phyloP scores from a whole-genome alignment of 2,113 vertebrate species.

The Nycticryphes semicollaris region DNA sequence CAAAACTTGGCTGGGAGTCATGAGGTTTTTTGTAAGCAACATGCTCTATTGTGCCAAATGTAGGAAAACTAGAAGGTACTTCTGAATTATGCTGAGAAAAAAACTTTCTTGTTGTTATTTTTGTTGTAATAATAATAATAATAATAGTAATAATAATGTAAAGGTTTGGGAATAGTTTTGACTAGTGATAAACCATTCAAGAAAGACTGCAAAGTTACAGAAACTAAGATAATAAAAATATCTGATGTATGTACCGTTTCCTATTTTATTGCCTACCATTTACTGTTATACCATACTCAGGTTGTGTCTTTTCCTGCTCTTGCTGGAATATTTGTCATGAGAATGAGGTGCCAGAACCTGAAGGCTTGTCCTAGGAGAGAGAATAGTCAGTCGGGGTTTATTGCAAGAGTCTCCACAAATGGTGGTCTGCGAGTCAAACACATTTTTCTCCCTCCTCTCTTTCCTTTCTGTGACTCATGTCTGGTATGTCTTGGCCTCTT shows the following conservation, averaged over 20 bases:
- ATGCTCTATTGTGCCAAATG: conserved; percentile 25
- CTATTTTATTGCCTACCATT: conserved; percentile 20
- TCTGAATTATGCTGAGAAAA: conserved; percentile 27
- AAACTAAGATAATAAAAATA: conserved; percentile 9
- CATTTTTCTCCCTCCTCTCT: neutral
- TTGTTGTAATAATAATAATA: neutral
- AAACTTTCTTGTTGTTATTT: neutral
- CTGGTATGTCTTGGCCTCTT: neutral
- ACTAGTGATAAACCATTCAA: neutral
- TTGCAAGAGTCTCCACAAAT: neutral
- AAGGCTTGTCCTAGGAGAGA: conserved; percentile 9
- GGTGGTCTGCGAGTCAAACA: neutral
- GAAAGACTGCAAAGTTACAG: neutral
- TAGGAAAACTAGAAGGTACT: conserved; percentile 29
- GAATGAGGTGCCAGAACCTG: conserved; percentile 44
- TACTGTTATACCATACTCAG: neutral
- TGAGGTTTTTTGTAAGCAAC: conserved; percentile 42
- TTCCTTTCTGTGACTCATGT: conserved; percentile 3
- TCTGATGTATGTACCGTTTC: neutral
- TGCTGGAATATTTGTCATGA: conserved; percentile 32
- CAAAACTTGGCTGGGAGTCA: conserved; percentile 46
- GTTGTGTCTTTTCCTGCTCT: conserved; percentile 26
- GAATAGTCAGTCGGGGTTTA: neutral
- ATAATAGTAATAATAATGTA: neutral
- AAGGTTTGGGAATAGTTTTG: neutral